Evolutionary conservation across 2,797 vertebrate species (phyloP), one percentile per base, ranked within the genome.

Genomic region (Xerus rutilus): DNA sequence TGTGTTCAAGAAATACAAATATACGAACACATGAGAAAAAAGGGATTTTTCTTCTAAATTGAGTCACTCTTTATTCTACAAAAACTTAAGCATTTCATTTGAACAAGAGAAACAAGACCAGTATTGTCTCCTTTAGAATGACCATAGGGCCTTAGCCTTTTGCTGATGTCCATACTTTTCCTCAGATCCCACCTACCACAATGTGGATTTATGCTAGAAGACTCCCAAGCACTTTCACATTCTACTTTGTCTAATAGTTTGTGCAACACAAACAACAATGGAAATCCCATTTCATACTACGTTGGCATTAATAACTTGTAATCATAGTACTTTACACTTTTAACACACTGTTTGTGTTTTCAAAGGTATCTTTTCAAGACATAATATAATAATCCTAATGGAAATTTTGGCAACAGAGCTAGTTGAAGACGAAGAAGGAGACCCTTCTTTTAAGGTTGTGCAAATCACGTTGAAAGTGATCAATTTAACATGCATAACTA

Each of bases 391-490:
- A 49, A 47, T 0, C n/a, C 74, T 79, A 92, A 93, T 89, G 85
- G 45, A 21, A 89, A 95, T 39, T 89, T 64, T 74, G 45, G 77
- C 65, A 70, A 52, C 9, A 14, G 17, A 70, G 15, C 18, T 84
- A 10, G 39, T 91, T n/a, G 15, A 18, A 52, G 47, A 43, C 59
- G 18, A 69, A 14, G 18, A 89, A 49, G n/a, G 25, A 76, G 21
- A 14, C 7, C 20, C 1, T 57, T 87, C 72, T 78, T 65, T 2
- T 13, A 3, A 57, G 32, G 25, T 17, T 86, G 23, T 6, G 30
- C 10, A 87, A 92, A 86, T 94, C 47, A 89, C 15, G 5, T 1
- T 83, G 74, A 96, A 92, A 89, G 49, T 15, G 52, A 95, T 84
- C 49, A 3, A 47, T 84, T 64, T 57, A 30, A 70, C 13, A 43